Base-by-base conservation (phyloP, 2,797 vertebrate genomes). In the Sciurus vulgaris region DNA sequence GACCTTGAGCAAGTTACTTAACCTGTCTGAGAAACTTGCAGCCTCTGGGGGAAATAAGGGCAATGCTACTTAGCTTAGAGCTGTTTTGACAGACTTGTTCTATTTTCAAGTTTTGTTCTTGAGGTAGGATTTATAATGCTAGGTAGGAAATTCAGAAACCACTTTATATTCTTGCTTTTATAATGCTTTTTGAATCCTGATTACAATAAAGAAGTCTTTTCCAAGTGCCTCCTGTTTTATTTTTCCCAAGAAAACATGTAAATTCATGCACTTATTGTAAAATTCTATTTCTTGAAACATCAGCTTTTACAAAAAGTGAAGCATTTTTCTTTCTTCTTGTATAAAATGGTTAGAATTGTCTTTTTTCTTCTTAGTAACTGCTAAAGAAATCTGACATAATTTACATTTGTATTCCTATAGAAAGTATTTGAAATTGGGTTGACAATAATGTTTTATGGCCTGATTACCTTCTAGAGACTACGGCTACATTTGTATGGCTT, bases 1-100 rank as follows among this genome's bases (percentile, higher is more conserved):
- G 91, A 97, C 93, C 91, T 96, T 96, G 86, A 96, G 54, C 73
- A 86, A 95, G 33, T 49, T 74, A 92, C 51, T 88, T 97, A 93
- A 84, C 86, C 76, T 86, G 61, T 65, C 81, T 89, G 81, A 94
- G 93, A 89, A 96, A 81, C 41, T 63, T 28, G 69, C n/a, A 92
- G 72, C 30, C 49, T 70, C 4, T 35, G 44, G 81, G 70, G 85
- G 77, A 59, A 94, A 38, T 61, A 69, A 96, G 69, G 77, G 51
- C 28, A 69, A 15, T 33, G 81, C 38, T 67, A 95, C 74, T 94
- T 83, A 94, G 59, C 41, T 90, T 91, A 41, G 41, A 84, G 33
- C 35, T 72, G 15, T 70, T 67, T n/a, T n/a, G 63, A 79, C 51
- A 67, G 35, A 93, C 88, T 67, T 89, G 41, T 59, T 92, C 81